These are phyloP conservation scores for Hydropsyche tenuis DNA, from an alignment of 1,140 invertebrate species.

Conservation along the genomic window DNA sequence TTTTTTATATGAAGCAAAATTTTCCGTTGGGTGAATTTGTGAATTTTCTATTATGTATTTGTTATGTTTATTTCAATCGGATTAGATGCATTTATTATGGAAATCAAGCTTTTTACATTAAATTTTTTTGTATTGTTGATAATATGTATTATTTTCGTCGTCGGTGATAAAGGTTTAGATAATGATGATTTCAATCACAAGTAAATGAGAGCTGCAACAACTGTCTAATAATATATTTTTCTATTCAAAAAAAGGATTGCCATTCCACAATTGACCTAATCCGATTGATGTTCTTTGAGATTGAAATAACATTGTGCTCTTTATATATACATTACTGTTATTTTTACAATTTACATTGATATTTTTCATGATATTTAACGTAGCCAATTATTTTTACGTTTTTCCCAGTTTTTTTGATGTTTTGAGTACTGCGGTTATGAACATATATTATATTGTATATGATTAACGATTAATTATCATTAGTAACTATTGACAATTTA, in stretches of 20 bases:
- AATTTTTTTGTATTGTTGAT: too few species aligned
- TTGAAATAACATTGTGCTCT: conserved; percentile 10
- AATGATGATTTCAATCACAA: conserved; percentile 26
- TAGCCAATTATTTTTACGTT: conserved; percentile 12
- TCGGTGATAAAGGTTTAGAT: not conserved
- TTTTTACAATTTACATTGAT: not conserved
- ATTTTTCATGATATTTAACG: conserved; percentile 3
- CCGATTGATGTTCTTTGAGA: conserved; percentile 19
- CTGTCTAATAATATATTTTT: conserved; percentile 16
- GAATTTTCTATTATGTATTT: not conserved
- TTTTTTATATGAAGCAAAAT: conserved; percentile 20
- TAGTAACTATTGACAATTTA: conserved; percentile 43
- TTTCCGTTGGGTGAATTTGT: not conserved
- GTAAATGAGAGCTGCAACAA: not conserved
- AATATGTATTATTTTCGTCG: too few species aligned
- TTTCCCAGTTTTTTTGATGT: not conserved
- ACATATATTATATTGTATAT: conserved; percentile 13
- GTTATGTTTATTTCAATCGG: conserved; percentile 16
- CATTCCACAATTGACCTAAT: conserved; percentile 20
- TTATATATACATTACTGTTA: not conserved
- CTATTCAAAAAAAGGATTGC: not conserved
- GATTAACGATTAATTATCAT: conserved; percentile 1
- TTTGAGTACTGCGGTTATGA: not conserved
- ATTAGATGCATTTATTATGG: not conserved
- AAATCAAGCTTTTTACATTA: too few species aligned